Evolutionary conservation across 2,888 invertebrate genomes (phyloP), one percentile per base, ranked within the genome.

Genomic region (Pyralis farinalis): DNA sequence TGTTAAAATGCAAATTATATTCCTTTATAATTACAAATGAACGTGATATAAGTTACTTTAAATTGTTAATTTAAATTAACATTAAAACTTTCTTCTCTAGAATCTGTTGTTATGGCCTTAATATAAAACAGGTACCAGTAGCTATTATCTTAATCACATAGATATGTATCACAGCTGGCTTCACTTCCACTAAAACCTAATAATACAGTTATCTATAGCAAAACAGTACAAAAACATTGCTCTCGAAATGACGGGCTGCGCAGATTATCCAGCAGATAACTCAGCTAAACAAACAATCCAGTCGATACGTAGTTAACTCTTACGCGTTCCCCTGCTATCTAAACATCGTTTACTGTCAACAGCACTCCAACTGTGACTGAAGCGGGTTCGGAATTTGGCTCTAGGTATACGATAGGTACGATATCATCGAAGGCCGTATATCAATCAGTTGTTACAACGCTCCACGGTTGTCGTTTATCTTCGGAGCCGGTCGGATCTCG

Each of bases 361-460:
- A 75, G 69, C 71, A 76, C 78, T 85, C 72, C 71, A 74, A 76
- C 77, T 83, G 82, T 80, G 77, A 80, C 83, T 73, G 82, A 82
- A 63, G 71, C 78, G 78, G 77, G 80, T 79, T 67, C 73, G 83
- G 80, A 83, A 84, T 85, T 81, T 53, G 62, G 75, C 63, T 72
- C 61, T 70, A 66, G 63, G 69, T 71, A 72, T 71, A 73, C 71
- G 73, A 61, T 71, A 66, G 57, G 59, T 70, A 73, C 74, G 79
- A 74, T 81, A 84, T 83, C 81, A 82, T 80, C 76, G 68, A 56
- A 69, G 67, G 71, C 75, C 77, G 82, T 86, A 84, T 82, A 87
- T 87, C 87, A 87, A 85, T 88, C 87, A 86, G 80, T 83, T 85
- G 86, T 85, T 85, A 86, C 85, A 82, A 66, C 71, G 82, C 69